Percentiles rank a stretch among this genome's conserved stretches.
Conservation (phyloP, 1,140 invertebrate species). For the Trinorchestia longiramus region DNA sequence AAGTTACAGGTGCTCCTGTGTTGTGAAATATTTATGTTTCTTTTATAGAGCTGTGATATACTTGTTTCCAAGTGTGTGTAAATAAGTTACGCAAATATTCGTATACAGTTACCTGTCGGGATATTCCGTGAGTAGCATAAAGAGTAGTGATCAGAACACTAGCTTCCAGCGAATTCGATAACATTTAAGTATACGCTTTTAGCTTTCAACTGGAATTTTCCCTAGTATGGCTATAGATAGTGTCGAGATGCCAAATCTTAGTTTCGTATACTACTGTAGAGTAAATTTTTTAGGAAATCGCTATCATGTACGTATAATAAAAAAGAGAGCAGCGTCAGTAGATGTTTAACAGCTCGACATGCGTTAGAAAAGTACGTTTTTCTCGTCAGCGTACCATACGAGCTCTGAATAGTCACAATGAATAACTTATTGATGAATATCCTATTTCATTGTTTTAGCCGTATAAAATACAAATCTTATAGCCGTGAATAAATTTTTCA, state of each 20-base stretch:
- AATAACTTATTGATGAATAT: conserved; percentile 27
- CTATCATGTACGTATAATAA: neutral
- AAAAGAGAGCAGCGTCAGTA: neutral
- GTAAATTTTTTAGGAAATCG: neutral
- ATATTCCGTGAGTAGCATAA: neutral
- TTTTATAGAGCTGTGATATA: conserved; percentile 51
- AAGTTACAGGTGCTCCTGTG: neutral
- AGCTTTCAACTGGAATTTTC: neutral
- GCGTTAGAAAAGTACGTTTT: neutral
- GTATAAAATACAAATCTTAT: neutral
- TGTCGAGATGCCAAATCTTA: neutral
- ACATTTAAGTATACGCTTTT: neutral
- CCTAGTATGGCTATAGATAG: neutral
- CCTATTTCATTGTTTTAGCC: conserved; percentile 27
- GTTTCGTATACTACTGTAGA: neutral
- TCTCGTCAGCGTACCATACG: neutral
- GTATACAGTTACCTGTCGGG: neutral
- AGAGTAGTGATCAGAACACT: neutral
- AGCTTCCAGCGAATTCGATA: neutral
- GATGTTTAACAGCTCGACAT: neutral
- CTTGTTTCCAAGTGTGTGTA: conserved; percentile 48
- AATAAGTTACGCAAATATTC: conserved; percentile 46
- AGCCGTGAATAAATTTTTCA: neutral
- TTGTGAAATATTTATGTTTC: conserved; percentile 33
- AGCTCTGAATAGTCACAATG: conserved; percentile 18